Conservation (phyloP, 2,888 invertebrate genomes). For the Drosophila borborema region DNA sequence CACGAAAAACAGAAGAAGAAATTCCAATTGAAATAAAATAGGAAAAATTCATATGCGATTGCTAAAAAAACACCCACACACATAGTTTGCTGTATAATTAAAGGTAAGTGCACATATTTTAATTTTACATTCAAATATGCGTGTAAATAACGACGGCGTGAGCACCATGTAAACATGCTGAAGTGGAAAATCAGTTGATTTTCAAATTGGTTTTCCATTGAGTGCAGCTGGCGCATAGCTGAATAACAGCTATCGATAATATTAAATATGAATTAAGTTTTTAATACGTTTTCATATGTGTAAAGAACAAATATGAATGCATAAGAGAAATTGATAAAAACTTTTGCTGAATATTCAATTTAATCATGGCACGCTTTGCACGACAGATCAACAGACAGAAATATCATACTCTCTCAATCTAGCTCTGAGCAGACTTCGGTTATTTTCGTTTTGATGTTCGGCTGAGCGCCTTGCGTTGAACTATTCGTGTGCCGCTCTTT, state of each 20-base stretch:
- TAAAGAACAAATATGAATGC: not conserved
- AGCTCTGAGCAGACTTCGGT: no score
- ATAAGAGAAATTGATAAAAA: no score
- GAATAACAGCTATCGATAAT: not conserved
- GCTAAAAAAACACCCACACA: not conserved
- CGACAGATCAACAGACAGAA: no score
- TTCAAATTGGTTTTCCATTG: not conserved
- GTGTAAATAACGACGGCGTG: not conserved
- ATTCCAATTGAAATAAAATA: slow-evolving; percentile 15
- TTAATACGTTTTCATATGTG: not conserved
- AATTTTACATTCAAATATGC: slow-evolving; percentile 42
- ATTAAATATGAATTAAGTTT: not conserved
- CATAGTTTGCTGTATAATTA: slow-evolving; percentile 8
- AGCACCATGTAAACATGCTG: slow-evolving; percentile 20
- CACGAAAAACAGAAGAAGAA: not conserved
- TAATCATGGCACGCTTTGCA: no score
- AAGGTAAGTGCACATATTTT: slow-evolving; percentile 21
- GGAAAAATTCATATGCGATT: slow-evolving; percentile 3
- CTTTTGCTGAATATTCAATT: no score
- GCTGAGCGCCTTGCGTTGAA: no score
- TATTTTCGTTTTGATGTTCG: no score
- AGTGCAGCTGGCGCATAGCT: not conserved
- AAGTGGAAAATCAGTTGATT: slow-evolving; percentile 13
- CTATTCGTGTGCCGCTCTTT: no score
- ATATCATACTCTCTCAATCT: no score